These are phyloP conservation scores for Hoplodrina ambigua DNA, from an alignment of 2,888 invertebrate species.

Conservation along the genomic window DNA sequence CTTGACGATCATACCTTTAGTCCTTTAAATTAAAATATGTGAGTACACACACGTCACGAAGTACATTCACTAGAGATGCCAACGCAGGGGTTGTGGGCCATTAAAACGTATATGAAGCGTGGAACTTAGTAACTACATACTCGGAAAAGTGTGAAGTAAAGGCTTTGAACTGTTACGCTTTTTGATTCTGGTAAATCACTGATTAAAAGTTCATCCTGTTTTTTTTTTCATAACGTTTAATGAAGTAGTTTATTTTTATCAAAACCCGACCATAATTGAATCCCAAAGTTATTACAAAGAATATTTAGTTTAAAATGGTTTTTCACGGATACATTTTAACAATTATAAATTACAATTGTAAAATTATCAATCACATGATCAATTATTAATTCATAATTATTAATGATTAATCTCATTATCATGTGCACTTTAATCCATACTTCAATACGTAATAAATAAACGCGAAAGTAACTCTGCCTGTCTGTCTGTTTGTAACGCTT, in stretches of 20 bases:
- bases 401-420: not conserved
- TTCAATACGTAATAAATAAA: too few species aligned
- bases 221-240: not conserved
- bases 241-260: not conserved
- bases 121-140: not conserved
- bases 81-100: slow-evolving; percentile 49
- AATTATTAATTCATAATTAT: too few species aligned
- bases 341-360: too few species aligned
- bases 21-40: slow-evolving; percentile 36
- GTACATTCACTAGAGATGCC: slow-evolving; percentile 53
- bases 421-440: too few species aligned
- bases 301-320: too few species aligned
- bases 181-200: slow-evolving; percentile 10
- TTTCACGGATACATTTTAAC: too few species aligned
- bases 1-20: slow-evolving; percentile 25
- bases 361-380: too few species aligned
- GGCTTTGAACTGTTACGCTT: slow-evolving; percentile 4
- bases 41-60: slow-evolving; percentile 33
- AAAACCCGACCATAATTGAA: not conserved
- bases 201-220: not conserved
- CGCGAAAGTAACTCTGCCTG: too few species aligned
- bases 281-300: too few species aligned
- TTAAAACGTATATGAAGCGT: slow-evolving; percentile 61
- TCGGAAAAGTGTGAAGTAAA: slow-evolving; percentile 8
- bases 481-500: too few species aligned